These are phyloP conservation scores for Zosterops lateralis DNA, from an alignment of 2,113 vertebrate species.

Conservation along the genomic window DNA sequence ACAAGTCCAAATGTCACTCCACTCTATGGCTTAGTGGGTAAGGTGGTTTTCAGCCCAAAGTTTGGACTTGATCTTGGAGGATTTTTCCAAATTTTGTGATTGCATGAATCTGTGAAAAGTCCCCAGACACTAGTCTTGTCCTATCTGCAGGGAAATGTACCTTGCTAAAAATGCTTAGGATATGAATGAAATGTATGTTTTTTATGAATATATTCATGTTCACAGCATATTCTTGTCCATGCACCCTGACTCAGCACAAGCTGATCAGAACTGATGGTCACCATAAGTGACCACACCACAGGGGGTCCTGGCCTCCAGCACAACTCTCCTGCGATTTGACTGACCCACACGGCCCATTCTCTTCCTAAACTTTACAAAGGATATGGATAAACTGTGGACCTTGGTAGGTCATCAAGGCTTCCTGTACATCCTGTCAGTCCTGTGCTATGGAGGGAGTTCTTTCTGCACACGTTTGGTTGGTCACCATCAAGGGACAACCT, in stretches of 20 bases:
- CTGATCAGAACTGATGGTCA: not conserved
- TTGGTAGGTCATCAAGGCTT: not conserved
- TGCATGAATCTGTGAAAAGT: not conserved
- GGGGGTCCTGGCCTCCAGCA: not conserved
- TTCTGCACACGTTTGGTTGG: not conserved
- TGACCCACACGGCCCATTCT: not conserved
- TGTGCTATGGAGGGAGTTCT: not conserved
- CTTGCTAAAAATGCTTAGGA: not conserved
- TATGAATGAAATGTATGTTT: not conserved
- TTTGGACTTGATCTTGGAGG: not conserved
- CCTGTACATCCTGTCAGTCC: not conserved
- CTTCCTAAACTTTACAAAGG: not conserved
- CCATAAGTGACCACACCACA: not conserved
- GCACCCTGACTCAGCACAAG: not conserved
- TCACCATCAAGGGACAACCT: not conserved
- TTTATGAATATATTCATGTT: not conserved
- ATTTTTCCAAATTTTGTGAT: not conserved
- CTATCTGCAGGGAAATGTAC: not conserved
- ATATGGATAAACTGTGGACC: rapidly evolving
- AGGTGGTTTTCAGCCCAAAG: not conserved
- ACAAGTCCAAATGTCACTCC: not conserved
- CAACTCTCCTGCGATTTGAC: not conserved
- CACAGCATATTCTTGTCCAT: not conserved
- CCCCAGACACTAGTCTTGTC: not conserved
- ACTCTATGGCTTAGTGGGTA: not conserved